A percentile compares a stretch with the other conserved stretches of the same genome.
These are phyloP conservation scores for Oscheius sp. DNA, from an alignment of 2,888 invertebrate genomes.

Conservation along the genomic window DNA sequence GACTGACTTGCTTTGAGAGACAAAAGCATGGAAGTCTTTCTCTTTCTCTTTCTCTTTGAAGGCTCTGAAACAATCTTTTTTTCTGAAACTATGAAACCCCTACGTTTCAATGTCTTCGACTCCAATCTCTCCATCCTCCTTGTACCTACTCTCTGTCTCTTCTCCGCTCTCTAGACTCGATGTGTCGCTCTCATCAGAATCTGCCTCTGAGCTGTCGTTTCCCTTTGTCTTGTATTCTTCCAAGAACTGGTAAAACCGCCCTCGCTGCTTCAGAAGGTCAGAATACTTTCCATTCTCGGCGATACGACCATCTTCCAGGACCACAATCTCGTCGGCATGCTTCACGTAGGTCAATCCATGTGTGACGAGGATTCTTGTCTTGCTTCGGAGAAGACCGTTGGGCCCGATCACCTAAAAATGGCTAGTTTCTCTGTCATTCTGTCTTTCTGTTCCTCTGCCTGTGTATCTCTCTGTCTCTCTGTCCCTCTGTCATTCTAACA, in stretches of 20 bases:
- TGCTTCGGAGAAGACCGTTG: slow-evolving; percentile 76
- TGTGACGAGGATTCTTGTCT: slow-evolving; percentile 91
- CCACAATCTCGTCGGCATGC: slow-evolving; percentile 89
- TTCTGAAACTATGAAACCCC: neutral
- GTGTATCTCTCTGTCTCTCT: too few relatives aligned
- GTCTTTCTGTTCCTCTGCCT: too few relatives aligned
- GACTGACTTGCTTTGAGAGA: slow-evolving; percentile 15
- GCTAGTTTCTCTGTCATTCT: neutral
- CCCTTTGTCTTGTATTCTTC: slow-evolving; percentile 48
- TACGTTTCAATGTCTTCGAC: slow-evolving; percentile 19
- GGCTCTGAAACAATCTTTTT: neutral
- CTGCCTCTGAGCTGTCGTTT: neutral
- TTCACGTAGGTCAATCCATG: slow-evolving; percentile 93
- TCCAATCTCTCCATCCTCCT: neutral
- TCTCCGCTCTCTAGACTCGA: slow-evolving; percentile 8
- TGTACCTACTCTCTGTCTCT: slow-evolving; percentile 8
- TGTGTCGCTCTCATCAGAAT: slow-evolving; percentile 12
- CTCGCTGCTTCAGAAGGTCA: slow-evolving; percentile 84
- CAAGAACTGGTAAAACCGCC: slow-evolving; percentile 73
- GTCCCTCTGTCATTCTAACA: too few relatives aligned
- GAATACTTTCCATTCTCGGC: slow-evolving; percentile 91
- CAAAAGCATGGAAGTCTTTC: slow-evolving; percentile 7
- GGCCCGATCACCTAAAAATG: slow-evolving; percentile 83
- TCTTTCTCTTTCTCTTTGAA: slow-evolving; percentile 26
- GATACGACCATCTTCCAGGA: slow-evolving; percentile 87